Base-by-base conservation (phyloP, 2,113 vertebrate species). In the Irena cyanogastra region DNA sequence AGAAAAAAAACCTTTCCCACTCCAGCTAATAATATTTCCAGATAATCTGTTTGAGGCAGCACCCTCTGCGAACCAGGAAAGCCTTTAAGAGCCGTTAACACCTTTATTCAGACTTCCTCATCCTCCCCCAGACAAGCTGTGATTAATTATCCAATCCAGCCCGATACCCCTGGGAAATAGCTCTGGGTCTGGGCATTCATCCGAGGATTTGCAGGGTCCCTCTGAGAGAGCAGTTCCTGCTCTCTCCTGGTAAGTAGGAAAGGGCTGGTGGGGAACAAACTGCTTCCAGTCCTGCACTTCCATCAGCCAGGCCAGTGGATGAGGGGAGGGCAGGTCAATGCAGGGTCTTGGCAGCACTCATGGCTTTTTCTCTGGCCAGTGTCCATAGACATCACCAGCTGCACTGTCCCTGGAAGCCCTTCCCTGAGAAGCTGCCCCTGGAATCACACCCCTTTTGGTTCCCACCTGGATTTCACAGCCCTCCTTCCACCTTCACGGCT, bases 91-190 rank as follows among this genome's bases (percentile, higher is more conserved):
- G 92, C 94, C 0, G 61, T 97, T 97, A 97, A 97, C 96, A 96
- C 96, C 94, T 97, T 97, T 91, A 93, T 96, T 94, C 92, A 91
- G 90, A 91, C 95, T 97, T 97, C 95, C 96, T 96, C 79, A 95
- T 94, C 94, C 91, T 94, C 80, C 74, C 56, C 61, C 78, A 88
- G 94, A 95, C 95, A 97, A 95, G 92, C 95, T 93, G 95, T 91
- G 94, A 97, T 97, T 97, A 97, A 97, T 96, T 91, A 94, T 35
- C 89, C 96, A 95, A 94, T 97, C 96, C 84, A 50, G 13, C 35
- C 47, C 59, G 16, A 97, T 96, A 95, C 94, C 81, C 97, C 96
- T 97, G 97, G 95, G 97, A 97, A 97, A 92, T 6, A 0, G 54
- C 3, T 18, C 50, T 71, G 0, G 2, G 45, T 31, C 83, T 1